Conservation (phyloP, 2,797 vertebrate species). For the Heliangelus exortis region DNA sequence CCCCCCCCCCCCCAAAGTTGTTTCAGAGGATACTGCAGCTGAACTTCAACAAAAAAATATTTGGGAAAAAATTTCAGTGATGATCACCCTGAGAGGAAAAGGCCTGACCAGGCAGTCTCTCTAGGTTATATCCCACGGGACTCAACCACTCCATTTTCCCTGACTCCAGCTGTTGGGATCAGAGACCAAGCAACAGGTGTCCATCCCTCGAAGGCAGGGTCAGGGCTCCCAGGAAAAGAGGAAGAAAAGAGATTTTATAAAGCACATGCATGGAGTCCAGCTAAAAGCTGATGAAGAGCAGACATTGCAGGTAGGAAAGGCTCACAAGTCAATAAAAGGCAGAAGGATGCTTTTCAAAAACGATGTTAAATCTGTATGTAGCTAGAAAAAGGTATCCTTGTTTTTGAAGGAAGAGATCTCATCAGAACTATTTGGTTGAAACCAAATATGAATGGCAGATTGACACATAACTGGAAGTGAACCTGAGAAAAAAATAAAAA, state of each 20-base stretch:
- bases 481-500: background rate
- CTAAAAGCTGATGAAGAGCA: background rate
- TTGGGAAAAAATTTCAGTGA: background rate
- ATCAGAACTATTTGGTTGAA: background rate
- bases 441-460: background rate
- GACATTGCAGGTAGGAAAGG: background rate
- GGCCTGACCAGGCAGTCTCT: background rate
- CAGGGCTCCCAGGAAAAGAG: background rate
- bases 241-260: background rate
- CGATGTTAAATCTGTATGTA: background rate
- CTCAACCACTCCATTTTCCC: background rate
- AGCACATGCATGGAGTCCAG: background rate
- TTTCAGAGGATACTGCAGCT: background rate
- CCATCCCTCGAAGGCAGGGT: background rate
- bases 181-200: conserved; percentile 33
- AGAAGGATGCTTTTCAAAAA: background rate
- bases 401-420: background rate
- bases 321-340: background rate
- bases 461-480: background rate
- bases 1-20: too few relatives aligned
- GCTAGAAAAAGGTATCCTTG: rapidly evolving
- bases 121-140: background rate
- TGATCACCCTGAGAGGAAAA: background rate
- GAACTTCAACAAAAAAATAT: background rate
- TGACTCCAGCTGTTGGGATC: background rate